A percentile compares a stretch with the other conserved stretches of the same genome.
phyloP scores from a whole-genome alignment of 1,140 invertebrate genomes.

The Lasioglossum albipes region DNA sequence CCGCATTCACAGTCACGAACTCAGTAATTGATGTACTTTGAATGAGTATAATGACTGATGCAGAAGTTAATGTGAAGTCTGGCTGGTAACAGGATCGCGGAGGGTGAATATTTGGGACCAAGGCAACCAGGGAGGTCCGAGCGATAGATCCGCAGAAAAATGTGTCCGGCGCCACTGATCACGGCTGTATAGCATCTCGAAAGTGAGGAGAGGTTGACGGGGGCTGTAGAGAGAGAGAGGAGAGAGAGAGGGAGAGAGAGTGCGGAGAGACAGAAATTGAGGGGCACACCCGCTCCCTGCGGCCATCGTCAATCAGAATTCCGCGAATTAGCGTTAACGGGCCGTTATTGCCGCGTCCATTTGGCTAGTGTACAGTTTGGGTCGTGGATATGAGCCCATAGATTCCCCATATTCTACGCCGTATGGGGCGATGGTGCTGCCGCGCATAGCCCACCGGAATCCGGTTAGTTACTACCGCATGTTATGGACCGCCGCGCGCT shows the following conservation, averaged over 20 bases:
- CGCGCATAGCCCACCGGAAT: conserved; percentile 75
- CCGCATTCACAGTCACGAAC: no score
- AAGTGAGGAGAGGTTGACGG: conserved; percentile 34
- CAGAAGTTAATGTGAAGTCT: no score
- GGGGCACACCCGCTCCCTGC: conserved; percentile 61
- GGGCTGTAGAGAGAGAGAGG: not conserved
- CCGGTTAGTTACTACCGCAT: conserved; percentile 78
- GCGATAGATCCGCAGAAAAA: not conserved
- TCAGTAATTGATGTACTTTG: no score
- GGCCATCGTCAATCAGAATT: conserved; percentile 80
- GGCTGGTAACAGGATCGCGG: no score
- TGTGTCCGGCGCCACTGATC: conserved; percentile 7
- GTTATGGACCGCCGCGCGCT: conserved; percentile 71
- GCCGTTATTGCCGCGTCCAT: conserved; percentile 81
- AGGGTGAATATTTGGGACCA: no score
- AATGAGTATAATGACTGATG: no score
- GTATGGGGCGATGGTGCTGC: conserved; percentile 69
- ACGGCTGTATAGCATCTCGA: conserved; percentile 20
- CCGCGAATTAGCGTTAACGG: conserved; percentile 81
- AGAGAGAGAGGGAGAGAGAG: conserved; percentile 38
- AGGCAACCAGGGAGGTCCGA: no score
- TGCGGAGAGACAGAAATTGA: conserved; percentile 53
- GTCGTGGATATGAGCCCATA: conserved; percentile 79
- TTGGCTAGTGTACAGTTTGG: conserved; percentile 79
- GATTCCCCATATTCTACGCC: conserved; percentile 78